Percentiles rank a stretch among this genome's conserved stretches.
Conservation (phyloP, 2,888 invertebrate species). For the Epinotia ramella region DNA sequence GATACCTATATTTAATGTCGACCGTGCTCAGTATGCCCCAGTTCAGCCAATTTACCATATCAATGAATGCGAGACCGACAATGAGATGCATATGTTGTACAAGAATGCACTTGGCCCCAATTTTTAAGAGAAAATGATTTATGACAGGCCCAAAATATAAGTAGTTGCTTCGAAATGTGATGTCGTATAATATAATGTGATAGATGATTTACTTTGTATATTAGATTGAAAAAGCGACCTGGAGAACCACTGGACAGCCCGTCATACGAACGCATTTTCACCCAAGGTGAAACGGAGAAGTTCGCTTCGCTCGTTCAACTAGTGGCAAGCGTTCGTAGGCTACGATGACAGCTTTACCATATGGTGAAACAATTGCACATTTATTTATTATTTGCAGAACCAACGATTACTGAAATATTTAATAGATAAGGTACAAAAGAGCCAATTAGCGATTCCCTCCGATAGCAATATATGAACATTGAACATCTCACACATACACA, state of each 20-base stretch:
- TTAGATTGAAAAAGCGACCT: too few species aligned
- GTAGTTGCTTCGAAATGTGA: neutral
- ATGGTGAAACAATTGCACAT: neutral
- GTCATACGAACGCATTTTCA: too few species aligned
- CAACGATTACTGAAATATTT: too few species aligned
- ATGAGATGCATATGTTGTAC: constrained; percentile 43
- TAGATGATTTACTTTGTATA: neutral
- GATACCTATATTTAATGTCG: neutral
- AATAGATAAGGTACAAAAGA: too few species aligned
- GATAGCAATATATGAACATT: too few species aligned
- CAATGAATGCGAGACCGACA: constrained; percentile 57
- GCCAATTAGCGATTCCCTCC: too few species aligned
- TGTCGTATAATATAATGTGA: neutral
- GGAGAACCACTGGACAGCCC: too few species aligned
- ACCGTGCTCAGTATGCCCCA: constrained; percentile 62
- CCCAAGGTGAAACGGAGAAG: too few species aligned
- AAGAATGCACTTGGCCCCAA: constrained; percentile 41
- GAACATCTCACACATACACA: too few species aligned
- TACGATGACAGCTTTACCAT: neutral
- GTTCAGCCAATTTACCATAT: constrained; percentile 69
- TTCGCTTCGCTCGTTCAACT: too few species aligned
- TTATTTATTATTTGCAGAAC: too few species aligned
- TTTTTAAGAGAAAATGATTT: constrained; percentile 34
- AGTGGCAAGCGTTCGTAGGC: neutral
- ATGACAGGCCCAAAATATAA: constrained; percentile 7